Base-by-base conservation (phyloP, 2,888 invertebrate species). In the Apodemia mormo region DNA sequence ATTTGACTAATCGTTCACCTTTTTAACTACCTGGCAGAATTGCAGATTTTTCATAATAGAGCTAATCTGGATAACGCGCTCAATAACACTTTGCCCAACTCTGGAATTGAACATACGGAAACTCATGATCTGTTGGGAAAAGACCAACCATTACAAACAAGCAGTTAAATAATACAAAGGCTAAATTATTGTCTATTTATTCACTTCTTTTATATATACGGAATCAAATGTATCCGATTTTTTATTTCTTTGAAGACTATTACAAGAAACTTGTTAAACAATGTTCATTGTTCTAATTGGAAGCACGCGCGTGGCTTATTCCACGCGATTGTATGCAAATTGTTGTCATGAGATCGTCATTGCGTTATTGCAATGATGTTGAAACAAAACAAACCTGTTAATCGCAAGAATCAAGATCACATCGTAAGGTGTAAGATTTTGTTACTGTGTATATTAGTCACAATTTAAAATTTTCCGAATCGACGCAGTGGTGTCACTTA, bases 311-410 rank as follows among this genome's bases (percentile, higher is more conserved):
- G 84, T 84, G 85, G 84, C 81, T 82, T 84, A 84, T 81, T 79
- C 83, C 76, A 75, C 71, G 75, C 84, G 80, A 92, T 92, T 92
- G 92, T 91, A 87, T 91, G 89, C 78, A 84, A 91, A 92, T 89
- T 79, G 74, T 70, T 82, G 79, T 86, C 85, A 73, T 83, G 85
- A 85, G 82, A 78, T 80, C 76, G 40, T 68, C 40, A 68, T 54
- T 65, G 29, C 52, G 65, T 12, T 69, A 65, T 65, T 65, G 65
- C 30, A 69, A 70, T 68, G 66, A 14, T 65, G 30, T 40, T 52
- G 68, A 61, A 67, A 68, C 61, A 65, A 65, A 68, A 68, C 68
- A 68, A 71, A 61, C 49, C 67, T 40, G 33, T 61, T 61, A 37
- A 14, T 33, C 30, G n/a, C 33, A 37, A 61, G 14, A 61, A 61